These are phyloP conservation scores for Nymphalis polychloros DNA, from an alignment of 2,888 invertebrate species.

Conservation along the genomic window DNA sequence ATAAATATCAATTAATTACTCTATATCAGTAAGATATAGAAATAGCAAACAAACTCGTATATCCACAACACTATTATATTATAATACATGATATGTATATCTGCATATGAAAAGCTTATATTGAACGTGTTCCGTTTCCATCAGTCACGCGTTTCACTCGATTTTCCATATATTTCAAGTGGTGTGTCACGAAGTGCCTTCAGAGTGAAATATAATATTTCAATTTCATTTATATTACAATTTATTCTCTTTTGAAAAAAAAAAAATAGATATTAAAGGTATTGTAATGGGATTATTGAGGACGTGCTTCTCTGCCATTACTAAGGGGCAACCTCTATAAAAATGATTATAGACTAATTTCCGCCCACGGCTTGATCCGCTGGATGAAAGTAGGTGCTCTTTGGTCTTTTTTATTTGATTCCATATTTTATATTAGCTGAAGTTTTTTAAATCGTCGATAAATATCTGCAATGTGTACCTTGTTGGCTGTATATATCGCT, in stretches of 20 bases:
- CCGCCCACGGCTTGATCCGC: too few relatives aligned
- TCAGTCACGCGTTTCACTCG: constrained; percentile 24
- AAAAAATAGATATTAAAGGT: background rate
- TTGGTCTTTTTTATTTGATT: too few relatives aligned
- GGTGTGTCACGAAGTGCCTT: background rate
- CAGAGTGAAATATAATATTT: background rate
- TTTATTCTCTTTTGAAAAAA: background rate
- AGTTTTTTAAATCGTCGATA: too few relatives aligned
- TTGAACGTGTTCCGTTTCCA: constrained; percentile 8
- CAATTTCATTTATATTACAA: background rate
- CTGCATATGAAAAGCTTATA: constrained; percentile 17
- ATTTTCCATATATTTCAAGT: constrained; percentile 17
- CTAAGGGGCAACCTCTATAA: too few relatives aligned
- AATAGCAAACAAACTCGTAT: background rate
- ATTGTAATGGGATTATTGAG: too few relatives aligned
- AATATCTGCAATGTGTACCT: too few relatives aligned
- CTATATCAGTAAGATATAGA: background rate
- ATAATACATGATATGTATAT: background rate
- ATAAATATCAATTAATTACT: background rate
- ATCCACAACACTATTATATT: constrained; percentile 6
- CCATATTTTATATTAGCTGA: too few relatives aligned
- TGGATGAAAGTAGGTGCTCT: too few relatives aligned
- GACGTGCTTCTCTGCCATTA: too few relatives aligned
- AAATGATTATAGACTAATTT: too few relatives aligned
- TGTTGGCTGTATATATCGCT: too few relatives aligned